Conservation (phyloP, 2,113 vertebrate genomes). For the Notarius lentiginosus region DNA sequence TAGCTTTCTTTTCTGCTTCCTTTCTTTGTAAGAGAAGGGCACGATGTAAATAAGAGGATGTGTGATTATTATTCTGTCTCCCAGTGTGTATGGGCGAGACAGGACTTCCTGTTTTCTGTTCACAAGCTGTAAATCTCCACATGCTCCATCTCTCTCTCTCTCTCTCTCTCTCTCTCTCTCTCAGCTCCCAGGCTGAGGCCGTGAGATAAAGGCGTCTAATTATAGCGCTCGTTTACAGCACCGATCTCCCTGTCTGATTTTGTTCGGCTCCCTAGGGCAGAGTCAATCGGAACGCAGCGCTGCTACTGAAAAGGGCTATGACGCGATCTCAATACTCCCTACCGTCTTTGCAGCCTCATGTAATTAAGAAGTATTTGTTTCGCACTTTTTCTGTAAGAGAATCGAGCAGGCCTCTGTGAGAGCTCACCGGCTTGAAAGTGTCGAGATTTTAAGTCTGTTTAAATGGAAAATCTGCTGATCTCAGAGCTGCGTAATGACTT, state of each 20-base stretch:
- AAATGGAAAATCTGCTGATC: constrained; percentile 6
- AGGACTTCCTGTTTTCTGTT: neutral
- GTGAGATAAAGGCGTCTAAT: constrained; percentile 57
- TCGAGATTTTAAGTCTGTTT: neutral
- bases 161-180: neutral
- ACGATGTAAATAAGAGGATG: neutral
- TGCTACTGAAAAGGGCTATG: constrained; percentile 14
- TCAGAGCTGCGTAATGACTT: neutral
- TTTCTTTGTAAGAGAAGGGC: neutral
- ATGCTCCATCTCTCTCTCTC: neutral
- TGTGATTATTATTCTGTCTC: neutral
- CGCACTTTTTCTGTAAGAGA: constrained; percentile 27
- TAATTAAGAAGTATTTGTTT: constrained; percentile 41
- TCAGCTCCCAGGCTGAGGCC: constrained; percentile 10
- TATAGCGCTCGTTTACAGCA: constrained; percentile 50
- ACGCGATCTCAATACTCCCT: constrained; percentile 14
- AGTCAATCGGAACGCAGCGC: constrained; percentile 40
- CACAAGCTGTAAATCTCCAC: neutral
- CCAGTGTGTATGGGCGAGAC: neutral
- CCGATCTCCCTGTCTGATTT: constrained; percentile 47
- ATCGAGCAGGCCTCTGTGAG: constrained; percentile 13
- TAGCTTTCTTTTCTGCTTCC: neutral
- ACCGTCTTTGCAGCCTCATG: constrained; percentile 7
- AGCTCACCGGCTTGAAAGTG: neutral
- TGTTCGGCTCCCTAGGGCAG: constrained; percentile 38